These are phyloP conservation scores for Nerophis ophidion DNA, from an alignment of 2,113 vertebrate genomes.

Conservation along the genomic window DNA sequence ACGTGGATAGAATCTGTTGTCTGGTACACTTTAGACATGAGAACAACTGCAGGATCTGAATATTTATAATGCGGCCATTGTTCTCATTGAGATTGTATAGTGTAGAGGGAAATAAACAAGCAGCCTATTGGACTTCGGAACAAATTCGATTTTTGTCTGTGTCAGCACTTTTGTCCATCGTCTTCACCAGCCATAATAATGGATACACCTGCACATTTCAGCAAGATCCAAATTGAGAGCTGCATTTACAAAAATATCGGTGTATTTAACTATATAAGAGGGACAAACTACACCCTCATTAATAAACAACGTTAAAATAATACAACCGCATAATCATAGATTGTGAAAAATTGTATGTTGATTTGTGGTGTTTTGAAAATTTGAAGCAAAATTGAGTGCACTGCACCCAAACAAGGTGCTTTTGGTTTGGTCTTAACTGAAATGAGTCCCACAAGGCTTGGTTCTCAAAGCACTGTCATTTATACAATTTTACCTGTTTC, in stretches of 20 bases:
- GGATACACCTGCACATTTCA: background rate
- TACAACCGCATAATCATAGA: background rate
- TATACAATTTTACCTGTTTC: no score
- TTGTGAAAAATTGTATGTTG: no score
- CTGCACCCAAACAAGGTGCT: no score
- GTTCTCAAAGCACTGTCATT: no score
- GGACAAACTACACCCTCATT: no score
- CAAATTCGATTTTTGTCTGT: background rate
- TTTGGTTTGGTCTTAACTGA: no score
- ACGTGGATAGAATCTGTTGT: slow-evolving; percentile 73
- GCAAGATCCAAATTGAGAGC: no score
- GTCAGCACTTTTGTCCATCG: slow-evolving; percentile 4
- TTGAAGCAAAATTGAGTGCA: no score
- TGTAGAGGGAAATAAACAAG: slow-evolving; percentile 27
- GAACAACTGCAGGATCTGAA: slow-evolving; percentile 77
- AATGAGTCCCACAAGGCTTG: no score
- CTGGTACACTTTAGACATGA: slow-evolving; percentile 71
- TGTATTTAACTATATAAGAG: background rate
- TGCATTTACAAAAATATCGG: no score
- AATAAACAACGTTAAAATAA: background rate
- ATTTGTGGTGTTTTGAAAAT: background rate
- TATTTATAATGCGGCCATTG: slow-evolving; percentile 71
- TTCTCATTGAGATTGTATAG: slow-evolving; percentile 64
- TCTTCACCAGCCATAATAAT: no score
- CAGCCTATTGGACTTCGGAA: background rate